These are phyloP conservation scores for Cosmorhoe ocellata DNA, from an alignment of 2,888 invertebrate genomes.

Conservation along the genomic window DNA sequence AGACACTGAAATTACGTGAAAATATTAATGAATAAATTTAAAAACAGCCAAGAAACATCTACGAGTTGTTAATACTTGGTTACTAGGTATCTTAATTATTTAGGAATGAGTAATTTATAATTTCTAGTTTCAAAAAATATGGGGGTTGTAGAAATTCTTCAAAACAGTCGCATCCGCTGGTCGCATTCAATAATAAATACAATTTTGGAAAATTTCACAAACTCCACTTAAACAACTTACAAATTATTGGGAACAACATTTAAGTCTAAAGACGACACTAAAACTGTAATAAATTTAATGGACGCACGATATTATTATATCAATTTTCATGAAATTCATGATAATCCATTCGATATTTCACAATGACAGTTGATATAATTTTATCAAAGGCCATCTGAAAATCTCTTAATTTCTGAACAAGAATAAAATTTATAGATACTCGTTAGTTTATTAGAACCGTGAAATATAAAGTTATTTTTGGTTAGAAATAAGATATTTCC, in stretches of 20 bases:
- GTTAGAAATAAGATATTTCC: background rate
- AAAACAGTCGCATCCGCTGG: constrained; percentile 42
- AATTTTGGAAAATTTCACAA: constrained; percentile 60
- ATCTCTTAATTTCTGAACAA: constrained; percentile 8
- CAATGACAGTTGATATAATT: constrained; percentile 27
- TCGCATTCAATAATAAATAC: constrained; percentile 27
- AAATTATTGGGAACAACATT: constrained; percentile 81
- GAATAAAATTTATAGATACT: constrained; percentile 3
- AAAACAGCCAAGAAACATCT: constrained; percentile 80
- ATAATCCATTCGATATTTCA: constrained; percentile 3
- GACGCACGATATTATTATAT: constrained; percentile 29
- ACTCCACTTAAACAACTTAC: constrained; percentile 62
- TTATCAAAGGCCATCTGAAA: constrained; percentile 7
- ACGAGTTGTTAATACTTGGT: constrained; percentile 77
- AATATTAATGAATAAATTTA: constrained; percentile 78
- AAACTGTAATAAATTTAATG: constrained; percentile 50
- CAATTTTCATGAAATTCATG: constrained; percentile 17
- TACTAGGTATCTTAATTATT: constrained; percentile 77
- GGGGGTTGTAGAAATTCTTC: constrained; percentile 55
- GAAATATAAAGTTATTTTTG: background rate
- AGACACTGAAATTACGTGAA: constrained; percentile 82
- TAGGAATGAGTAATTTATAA: constrained; percentile 77
- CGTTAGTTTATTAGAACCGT: background rate
- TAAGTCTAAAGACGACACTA: constrained; percentile 68
- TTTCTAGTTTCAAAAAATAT: constrained; percentile 64